phyloP scores from a whole-genome alignment of 2,113 vertebrate species.

The Rhinopomastus cyanomelas region DNA sequence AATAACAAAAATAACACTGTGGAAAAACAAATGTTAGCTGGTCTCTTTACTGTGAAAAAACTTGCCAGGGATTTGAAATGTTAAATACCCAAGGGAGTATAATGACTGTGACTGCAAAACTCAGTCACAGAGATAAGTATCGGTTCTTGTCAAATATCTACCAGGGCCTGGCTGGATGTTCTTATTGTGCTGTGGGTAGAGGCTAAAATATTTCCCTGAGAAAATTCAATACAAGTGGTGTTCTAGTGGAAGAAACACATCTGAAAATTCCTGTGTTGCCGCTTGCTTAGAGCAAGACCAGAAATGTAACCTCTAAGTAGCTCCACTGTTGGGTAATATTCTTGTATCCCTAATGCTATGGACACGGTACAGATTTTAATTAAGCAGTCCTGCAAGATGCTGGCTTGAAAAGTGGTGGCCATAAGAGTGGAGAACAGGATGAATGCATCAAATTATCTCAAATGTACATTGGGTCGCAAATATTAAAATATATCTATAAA shows the following conservation, averaged over 20 bases:
- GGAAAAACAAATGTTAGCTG: background rate
- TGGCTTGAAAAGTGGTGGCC: background rate
- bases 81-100: background rate
- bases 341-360: background rate
- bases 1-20: background rate
- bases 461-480: background rate
- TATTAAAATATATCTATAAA: background rate
- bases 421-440: background rate
- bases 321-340: background rate
- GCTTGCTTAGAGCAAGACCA: background rate
- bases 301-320: background rate
- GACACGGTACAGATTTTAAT: background rate
- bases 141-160: background rate
- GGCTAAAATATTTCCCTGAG: background rate
- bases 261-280: background rate
- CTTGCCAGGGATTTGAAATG: constrained; percentile 1
- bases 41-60: background rate
- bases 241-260: background rate
- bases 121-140: background rate
- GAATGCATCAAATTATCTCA: background rate
- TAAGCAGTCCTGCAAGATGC: background rate
- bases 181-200: background rate
- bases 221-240: background rate
- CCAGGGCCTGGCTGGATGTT: background rate
- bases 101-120: background rate